Percentiles rank a stretch among this genome's conserved stretches.
phyloP scores from a whole-genome alignment of 2,797 vertebrate genomes.

The Clarias platycephalus region DNA sequence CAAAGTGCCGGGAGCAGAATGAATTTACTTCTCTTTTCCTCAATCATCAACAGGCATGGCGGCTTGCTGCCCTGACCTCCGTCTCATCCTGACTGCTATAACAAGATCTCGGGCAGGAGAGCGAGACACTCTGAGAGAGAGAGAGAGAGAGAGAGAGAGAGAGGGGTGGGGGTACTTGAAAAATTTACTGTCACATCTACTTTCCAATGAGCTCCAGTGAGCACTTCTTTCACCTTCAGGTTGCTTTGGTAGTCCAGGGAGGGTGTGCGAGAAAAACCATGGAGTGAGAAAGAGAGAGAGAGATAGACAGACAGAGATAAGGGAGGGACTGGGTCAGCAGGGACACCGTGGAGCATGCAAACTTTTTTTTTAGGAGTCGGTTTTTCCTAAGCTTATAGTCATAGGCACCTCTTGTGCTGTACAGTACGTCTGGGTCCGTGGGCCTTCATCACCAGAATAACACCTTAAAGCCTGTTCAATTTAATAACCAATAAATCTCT shows the following conservation, averaged over 20 bases:
- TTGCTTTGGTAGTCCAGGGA: conserved; percentile 53
- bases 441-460: conserved; percentile 77
- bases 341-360: conserved; percentile 54
- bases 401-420: conserved; percentile 1
- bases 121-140: conserved; percentile 45
- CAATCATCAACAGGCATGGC: conserved; percentile 94
- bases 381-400: conserved; percentile 71
- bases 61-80: conserved; percentile 90
- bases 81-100: conserved; percentile 90
- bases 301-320: conserved; percentile 21
- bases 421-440: conserved; percentile 56
- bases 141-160: conserved; percentile 42
- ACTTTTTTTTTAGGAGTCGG: conserved; percentile 72
- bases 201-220: conserved; percentile 94
- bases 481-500: conserved; percentile 81
- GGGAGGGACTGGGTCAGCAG: conserved; percentile 37
- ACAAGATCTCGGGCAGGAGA: conserved; percentile 89
- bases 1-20: conserved; percentile 99
- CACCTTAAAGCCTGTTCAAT: conserved; percentile 65
- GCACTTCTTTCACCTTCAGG: conserved; percentile 96
- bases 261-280: conserved; percentile 27
- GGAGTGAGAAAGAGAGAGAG: conserved; percentile 7
- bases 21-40: conserved; percentile 99
- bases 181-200: conserved; percentile 97
- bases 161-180: conserved; percentile 72